Conservation (phyloP, 2,888 invertebrate species). For the Eudemis profundana region DNA sequence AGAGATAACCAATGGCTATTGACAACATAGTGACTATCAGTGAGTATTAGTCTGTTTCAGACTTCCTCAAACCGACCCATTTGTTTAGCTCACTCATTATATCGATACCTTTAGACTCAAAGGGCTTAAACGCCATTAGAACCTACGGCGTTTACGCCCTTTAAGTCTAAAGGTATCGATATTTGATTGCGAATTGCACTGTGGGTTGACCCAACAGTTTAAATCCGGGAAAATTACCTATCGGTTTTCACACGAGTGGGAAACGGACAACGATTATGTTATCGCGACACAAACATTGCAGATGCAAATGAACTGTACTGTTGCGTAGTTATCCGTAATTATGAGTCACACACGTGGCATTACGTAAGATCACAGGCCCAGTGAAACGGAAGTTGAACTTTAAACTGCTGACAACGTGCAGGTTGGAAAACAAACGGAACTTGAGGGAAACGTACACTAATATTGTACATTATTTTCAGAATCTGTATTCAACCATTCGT, state of each 20-base stretch:
- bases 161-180: no score
- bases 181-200: background rate
- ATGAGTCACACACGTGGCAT: slow-evolving; percentile 38
- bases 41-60: no score
- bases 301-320: slow-evolving; percentile 25
- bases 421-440: background rate
- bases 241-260: background rate
- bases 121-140: no score
- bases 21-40: no score
- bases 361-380: slow-evolving; percentile 25
- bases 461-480: no score
- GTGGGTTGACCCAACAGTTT: background rate
- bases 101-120: no score
- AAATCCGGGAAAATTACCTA: slow-evolving; percentile 7
- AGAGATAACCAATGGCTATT: no score
- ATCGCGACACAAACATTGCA: slow-evolving; percentile 20
- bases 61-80: background rate
- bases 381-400: slow-evolving; percentile 11
- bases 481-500: no score
- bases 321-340: slow-evolving; percentile 19
- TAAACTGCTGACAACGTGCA: background rate
- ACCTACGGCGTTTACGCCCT: no score
- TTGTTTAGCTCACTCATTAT: background rate
- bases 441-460: background rate
- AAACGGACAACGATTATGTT: slow-evolving; percentile 12